A percentile compares a stretch with the other conserved stretches of the same genome.
These are phyloP conservation scores for Parnassius orleans DNA, from an alignment of 2,888 invertebrate species.

Conservation along the genomic window DNA sequence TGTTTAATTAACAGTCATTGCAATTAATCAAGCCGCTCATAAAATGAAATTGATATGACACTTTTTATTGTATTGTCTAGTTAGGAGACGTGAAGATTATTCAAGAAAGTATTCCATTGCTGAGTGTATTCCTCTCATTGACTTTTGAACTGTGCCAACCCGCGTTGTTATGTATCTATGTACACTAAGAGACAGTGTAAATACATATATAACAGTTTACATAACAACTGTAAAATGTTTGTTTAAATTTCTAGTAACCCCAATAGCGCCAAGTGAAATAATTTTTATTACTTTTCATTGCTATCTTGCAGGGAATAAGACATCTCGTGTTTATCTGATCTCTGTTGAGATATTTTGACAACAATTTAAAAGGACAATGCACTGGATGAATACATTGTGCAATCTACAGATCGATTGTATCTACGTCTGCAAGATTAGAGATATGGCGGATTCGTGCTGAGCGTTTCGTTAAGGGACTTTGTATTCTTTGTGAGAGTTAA, in stretches of 20 bases:
- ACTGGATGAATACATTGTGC: constrained; percentile 42
- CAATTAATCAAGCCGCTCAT: no score
- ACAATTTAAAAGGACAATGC: constrained; percentile 44
- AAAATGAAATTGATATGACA: no score
- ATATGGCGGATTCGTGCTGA: constrained; percentile 35
- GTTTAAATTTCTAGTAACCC: background rate
- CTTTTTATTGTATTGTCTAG: no score
- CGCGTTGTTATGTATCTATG: no score
- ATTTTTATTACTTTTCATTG: background rate
- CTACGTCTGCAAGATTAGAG: constrained; percentile 37
- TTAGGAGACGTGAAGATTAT: no score
- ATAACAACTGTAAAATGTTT: no score
- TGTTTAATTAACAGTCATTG: no score
- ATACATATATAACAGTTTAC: no score
- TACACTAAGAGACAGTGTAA: no score
- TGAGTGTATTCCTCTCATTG: no score
- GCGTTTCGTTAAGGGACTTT: constrained; percentile 31
- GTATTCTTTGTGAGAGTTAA: constrained; percentile 6
- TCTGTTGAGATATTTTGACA: constrained; percentile 38
- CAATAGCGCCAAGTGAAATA: background rate
- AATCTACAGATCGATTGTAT: constrained; percentile 37
- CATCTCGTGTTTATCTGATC: constrained; percentile 21
- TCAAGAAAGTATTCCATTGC: no score
- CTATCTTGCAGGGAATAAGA: constrained; percentile 3
- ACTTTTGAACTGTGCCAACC: no score